These are phyloP conservation scores for Rhagonycha lutea DNA, from an alignment of 2,888 invertebrate genomes.

Conservation along the genomic window DNA sequence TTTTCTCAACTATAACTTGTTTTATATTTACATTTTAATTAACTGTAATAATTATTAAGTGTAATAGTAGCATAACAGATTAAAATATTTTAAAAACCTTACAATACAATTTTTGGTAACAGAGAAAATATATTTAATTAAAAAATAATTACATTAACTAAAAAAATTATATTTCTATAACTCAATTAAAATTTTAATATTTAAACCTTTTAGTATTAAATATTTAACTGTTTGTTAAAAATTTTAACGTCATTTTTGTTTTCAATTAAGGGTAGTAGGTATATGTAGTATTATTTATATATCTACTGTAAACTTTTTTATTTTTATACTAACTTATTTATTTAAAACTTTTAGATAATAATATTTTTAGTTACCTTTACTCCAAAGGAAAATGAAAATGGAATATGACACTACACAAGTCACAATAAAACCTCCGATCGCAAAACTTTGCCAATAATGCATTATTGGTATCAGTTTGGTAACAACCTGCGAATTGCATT, in stretches of 20 bases:
- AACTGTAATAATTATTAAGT: too few species aligned
- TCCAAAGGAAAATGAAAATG: constrained; percentile 9
- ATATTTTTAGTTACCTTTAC: constrained; percentile 4
- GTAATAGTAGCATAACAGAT: too few species aligned
- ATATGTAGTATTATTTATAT: neutral
- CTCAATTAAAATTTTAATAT: neutral
- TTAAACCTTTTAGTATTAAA: neutral
- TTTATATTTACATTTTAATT: too few species aligned
- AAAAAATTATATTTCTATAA: neutral
- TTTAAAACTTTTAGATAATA: neutral
- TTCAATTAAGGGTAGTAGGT: neutral
- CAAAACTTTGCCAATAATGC: constrained; percentile 12
- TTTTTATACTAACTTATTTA: neutral
- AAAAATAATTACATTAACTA: neutral
- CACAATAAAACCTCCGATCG: constrained; percentile 8
- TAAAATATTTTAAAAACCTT: too few species aligned
- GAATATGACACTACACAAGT: constrained; percentile 3
- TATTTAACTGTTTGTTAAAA: neutral
- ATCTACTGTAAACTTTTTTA: neutral
- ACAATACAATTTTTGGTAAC: neutral
- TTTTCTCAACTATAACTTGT: too few species aligned
- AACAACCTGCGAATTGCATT: neutral
- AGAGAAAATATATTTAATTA: neutral
- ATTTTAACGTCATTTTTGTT: neutral
- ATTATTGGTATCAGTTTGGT: neutral